phyloP scores from a whole-genome alignment of 2,113 vertebrate genomes.

The Microtus richardsoni region DNA sequence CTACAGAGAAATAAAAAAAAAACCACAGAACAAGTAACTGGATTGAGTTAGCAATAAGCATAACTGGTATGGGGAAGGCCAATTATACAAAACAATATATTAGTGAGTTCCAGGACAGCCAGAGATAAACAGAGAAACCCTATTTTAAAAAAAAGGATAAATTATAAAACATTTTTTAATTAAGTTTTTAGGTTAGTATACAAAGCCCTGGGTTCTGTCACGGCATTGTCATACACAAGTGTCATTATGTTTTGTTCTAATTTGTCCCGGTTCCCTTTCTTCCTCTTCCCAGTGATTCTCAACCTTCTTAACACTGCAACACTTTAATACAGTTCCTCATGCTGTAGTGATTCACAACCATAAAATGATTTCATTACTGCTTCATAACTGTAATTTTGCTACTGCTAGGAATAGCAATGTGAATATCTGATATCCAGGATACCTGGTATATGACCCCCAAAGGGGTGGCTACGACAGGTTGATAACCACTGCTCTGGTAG shows the following conservation, averaged over 20 bases:
- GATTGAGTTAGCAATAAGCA: not conserved
- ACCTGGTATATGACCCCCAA: not conserved
- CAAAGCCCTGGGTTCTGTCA: not conserved
- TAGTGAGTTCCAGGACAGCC: not conserved
- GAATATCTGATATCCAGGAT: not conserved
- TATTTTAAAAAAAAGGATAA: not conserved
- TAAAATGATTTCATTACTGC: not conserved
- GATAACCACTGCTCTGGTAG: not conserved
- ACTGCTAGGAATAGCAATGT: not conserved
- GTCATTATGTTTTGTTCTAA: not conserved
- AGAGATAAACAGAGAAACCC: no score
- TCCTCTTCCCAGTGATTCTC: not conserved
- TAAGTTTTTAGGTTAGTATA: not conserved
- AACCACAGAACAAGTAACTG: not conserved
- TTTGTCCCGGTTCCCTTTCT: not conserved
- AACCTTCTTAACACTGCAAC: not conserved
- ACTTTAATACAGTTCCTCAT: not conserved
- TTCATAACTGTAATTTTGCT: not conserved
- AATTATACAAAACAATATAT: conserved; percentile 15
- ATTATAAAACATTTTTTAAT: not conserved
- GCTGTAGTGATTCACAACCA: not conserved
- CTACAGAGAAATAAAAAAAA: not conserved
- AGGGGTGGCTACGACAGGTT: not conserved
- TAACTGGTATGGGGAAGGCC: not conserved
- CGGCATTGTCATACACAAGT: not conserved